Percentiles rank a stretch among this genome's conserved stretches.
These are phyloP conservation scores for Meandrusa payeni DNA, from an alignment of 2,888 invertebrate genomes.

Conservation along the genomic window DNA sequence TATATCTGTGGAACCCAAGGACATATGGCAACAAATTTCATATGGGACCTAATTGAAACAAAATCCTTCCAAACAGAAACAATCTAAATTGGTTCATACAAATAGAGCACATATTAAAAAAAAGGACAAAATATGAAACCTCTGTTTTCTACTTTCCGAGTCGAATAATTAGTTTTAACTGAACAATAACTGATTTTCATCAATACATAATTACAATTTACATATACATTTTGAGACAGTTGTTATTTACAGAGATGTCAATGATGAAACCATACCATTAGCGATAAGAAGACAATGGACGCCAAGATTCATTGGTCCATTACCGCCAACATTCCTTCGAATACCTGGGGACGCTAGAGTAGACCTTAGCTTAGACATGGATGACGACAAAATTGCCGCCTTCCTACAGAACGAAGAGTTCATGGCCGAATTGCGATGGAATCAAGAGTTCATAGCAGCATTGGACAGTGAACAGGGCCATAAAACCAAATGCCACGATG, in stretches of 20 bases:
- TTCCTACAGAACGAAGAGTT: constrained; percentile 95
- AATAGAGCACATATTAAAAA: no score
- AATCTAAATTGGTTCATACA: no score
- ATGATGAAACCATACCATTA: constrained; percentile 67
- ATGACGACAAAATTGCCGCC: constrained; percentile 92
- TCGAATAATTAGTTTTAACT: no score
- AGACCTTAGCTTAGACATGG: constrained; percentile 82
- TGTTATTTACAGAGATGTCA: constrained; percentile 55
- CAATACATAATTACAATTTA: not conserved
- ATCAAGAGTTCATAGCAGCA: constrained; percentile 92
- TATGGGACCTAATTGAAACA: no score
- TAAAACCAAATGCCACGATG: constrained; percentile 74
- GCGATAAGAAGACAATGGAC: constrained; percentile 85
- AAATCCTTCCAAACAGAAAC: no score
- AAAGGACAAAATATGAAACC: no score
- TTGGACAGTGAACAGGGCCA: constrained; percentile 87
- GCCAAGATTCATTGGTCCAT: constrained; percentile 87
- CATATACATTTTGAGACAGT: constrained; percentile 20
- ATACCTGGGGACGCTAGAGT: constrained; percentile 78
- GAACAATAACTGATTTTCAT: no score
- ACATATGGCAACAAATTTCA: no score
- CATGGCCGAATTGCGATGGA: constrained; percentile 91
- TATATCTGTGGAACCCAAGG: no score
- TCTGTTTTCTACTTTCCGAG: no score
- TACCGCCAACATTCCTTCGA: constrained; percentile 90